Base-by-base conservation (phyloP, 2,113 vertebrate species). In the Chaetura pelagica region DNA sequence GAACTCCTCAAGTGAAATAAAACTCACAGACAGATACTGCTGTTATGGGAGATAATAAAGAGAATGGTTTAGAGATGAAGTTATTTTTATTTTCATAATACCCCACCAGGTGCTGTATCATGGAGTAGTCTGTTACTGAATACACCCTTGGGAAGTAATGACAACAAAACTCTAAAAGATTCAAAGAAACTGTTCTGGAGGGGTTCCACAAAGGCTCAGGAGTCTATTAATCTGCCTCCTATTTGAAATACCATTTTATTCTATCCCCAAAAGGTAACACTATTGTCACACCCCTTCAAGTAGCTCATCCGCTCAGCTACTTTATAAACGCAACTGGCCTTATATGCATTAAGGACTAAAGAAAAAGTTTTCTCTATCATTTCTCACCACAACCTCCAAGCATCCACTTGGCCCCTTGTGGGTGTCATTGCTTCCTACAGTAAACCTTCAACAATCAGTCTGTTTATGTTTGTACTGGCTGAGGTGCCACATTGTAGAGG, bases 1-100 rank as follows among this genome's bases (percentile, higher is more conserved):
- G 92, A 97, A 94, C 92, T 91, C 68, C 61, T 48, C 62, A 76
- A 83, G 32, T 84, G 80, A 94, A 88, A 91, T 75, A 85, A 67
- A 95, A 88, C 74, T 89, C 94, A 55, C 38, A 94, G 90, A 77
- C 68, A 90, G 74, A 84, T 88, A 94, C 72, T 69, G 67, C n/a
- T 96, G 52, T 83, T 90, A 15, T 15, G 75, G 72, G 75, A 94
- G 90, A 96, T 84, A 80, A 79, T 86, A 87, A 93, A 62, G 77
- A 81, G 71, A 74, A 72, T 32, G 8, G 38, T 84, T 89, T 63
- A 78, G 82, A 87, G 77, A 82, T 40, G 58, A 87, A 85, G 51
- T 68, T 93, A 64, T 93, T 87, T 91, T 94, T 89, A 34, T 71
- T 92, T 95, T 93, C 11, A 35, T 79, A 58, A 48, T 57, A 55